phyloP scores from a whole-genome alignment of 2,888 invertebrate species.

The Limnephilus rhombicus region DNA sequence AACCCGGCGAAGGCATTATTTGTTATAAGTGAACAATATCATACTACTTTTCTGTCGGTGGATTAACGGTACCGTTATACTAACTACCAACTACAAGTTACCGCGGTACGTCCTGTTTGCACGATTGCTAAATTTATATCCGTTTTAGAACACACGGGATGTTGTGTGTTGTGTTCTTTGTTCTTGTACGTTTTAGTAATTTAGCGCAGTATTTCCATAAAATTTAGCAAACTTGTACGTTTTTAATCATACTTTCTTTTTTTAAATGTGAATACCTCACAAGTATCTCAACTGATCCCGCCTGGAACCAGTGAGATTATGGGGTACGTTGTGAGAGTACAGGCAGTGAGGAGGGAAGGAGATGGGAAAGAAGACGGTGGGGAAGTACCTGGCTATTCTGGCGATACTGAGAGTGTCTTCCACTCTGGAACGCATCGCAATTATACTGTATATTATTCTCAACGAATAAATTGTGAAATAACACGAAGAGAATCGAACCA shows the following conservation, averaged over 20 bases:
- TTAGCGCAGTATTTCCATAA: not conserved
- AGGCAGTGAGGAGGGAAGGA: too few relatives aligned
- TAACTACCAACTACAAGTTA: not conserved
- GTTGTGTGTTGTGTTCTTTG: not conserved
- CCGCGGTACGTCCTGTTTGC: not conserved
- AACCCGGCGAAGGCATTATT: not conserved
- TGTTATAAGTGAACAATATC: slow-evolving; percentile 23
- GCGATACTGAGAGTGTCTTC: too few relatives aligned
- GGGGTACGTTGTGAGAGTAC: too few relatives aligned
- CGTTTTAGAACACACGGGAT: not conserved
- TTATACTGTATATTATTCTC: too few relatives aligned
- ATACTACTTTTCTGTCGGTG: slow-evolving; percentile 7
- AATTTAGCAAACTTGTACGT: not conserved
- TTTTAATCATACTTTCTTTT: not conserved
- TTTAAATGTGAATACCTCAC: too few relatives aligned
- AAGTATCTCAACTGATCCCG: too few relatives aligned
- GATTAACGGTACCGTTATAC: slow-evolving; percentile 5
- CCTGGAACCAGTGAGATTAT: too few relatives aligned
- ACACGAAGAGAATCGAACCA: too few relatives aligned
- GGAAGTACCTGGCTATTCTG: too few relatives aligned
- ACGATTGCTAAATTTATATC: not conserved
- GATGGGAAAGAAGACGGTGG: too few relatives aligned
- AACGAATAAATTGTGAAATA: too few relatives aligned
- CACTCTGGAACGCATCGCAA: too few relatives aligned
- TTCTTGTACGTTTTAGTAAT: not conserved